These are phyloP conservation scores for Arenicola marina DNA, from an alignment of 2,888 invertebrate genomes.

Conservation along the genomic window DNA sequence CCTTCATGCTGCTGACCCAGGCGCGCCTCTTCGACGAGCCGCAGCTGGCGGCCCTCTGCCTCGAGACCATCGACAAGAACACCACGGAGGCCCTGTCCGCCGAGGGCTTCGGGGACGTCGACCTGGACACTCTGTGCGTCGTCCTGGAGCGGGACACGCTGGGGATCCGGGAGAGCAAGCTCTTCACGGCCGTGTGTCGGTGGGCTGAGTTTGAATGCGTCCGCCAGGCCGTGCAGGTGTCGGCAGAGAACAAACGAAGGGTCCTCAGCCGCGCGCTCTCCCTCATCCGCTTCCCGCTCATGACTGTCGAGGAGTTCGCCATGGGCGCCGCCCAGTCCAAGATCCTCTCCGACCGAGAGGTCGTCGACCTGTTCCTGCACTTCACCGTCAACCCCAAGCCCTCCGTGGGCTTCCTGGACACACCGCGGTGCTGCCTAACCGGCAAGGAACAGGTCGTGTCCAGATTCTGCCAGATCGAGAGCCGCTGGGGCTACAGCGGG, in stretches of 20 bases:
- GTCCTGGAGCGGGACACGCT: conserved; percentile 90
- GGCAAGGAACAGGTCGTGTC: conserved; percentile 93
- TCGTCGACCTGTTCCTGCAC: conserved; percentile 91
- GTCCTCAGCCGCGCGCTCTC: conserved; percentile 73
- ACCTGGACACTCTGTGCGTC: conserved; percentile 87
- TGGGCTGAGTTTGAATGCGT: conserved; percentile 93
- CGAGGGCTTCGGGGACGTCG: conserved; percentile 95
- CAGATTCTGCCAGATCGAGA: conserved; percentile 93
- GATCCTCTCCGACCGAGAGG: conserved; percentile 88
- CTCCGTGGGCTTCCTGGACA: conserved; percentile 78
- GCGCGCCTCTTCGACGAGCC: conserved; percentile 95
- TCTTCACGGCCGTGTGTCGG: conserved; percentile 84
- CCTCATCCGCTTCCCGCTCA: conserved; percentile 89
- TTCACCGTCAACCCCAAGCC: conserved; percentile 91
- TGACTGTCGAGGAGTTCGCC: conserved; percentile 92
- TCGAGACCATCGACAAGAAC: conserved; percentile 90
- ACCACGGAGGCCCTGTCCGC: conserved; percentile 95
- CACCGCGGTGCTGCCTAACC: conserved; percentile 81
- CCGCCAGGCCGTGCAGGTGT: conserved; percentile 80
- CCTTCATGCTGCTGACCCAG: conserved; percentile 92
- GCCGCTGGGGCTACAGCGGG: conserved; percentile 96
- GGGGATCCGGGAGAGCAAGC: conserved; percentile 85
- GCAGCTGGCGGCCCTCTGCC: conserved; percentile 81
- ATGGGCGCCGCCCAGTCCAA: conserved; percentile 93
- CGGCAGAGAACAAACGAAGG: conserved; percentile 71